Conservation (phyloP, 2,797 vertebrate species). For the Pangasius mekongensis region DNA sequence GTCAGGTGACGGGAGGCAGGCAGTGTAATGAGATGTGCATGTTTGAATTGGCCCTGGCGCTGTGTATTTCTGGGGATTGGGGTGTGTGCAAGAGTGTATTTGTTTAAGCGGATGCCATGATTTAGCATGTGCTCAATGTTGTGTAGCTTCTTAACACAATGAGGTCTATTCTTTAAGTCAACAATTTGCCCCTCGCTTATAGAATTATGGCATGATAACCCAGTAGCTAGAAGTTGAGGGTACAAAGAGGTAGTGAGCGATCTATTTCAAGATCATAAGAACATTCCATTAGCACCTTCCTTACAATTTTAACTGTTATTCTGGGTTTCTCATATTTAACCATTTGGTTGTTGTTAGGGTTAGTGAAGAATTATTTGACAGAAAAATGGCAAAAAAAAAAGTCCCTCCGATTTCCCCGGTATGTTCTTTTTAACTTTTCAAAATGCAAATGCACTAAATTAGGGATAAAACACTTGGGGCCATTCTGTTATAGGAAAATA, state of each 20-base stretch:
- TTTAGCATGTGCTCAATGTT: not conserved
- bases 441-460: not conserved
- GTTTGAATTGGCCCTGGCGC: slow-evolving; percentile 22
- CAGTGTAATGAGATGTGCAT: slow-evolving; percentile 50
- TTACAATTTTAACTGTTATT: not conserved
- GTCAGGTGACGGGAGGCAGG: slow-evolving; percentile 45
- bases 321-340: not conserved
- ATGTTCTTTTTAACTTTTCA: not conserved
- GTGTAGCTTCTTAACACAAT: not conserved
- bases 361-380: not conserved
- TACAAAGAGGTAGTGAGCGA: not conserved
- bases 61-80: slow-evolving; percentile 23
- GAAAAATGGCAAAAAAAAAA: not conserved
- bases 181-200: not conserved
- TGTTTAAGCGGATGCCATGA: slow-evolving; percentile 26
- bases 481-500: not conserved
- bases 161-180: not conserved
- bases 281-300: not conserved
- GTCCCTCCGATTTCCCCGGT: not conserved
- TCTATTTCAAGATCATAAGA: not conserved
- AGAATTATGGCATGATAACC: not conserved
- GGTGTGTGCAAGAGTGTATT: slow-evolving; percentile 15
- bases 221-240: not conserved
- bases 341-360: not conserved
- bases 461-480: too few species aligned